Evolutionary conservation across 2,888 invertebrate species (phyloP), one percentile per base, ranked within the genome.

Genomic region (Orthosia cruda): DNA sequence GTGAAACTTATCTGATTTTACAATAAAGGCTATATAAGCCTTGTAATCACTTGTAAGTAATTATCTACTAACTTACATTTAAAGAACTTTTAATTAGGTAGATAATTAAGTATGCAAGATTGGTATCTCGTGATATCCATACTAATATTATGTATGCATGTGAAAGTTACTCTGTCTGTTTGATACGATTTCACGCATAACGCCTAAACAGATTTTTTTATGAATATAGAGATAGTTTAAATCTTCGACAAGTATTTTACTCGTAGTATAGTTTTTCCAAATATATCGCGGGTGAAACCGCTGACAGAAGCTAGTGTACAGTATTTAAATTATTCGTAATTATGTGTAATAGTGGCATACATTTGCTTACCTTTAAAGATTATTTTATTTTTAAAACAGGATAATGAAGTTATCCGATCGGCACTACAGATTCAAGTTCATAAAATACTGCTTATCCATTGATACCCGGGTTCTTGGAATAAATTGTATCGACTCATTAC

Each of bases 1-100:
- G 2, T 26, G 9, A 63, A 50, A 11, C 49, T 64, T 80, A 80
- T 80, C 74, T 50, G 81, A 55, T 67, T 54, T 0, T 12, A 15
- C n/a, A 18, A 45, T 26, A 49, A 64, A 45, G 50, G n/a, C 2
- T 13, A 23, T 9, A 4, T 57, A 20, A 16, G 71, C 59, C 11
- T 18, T 13, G 1, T 23, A 32, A 61, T 73, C 13, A n/a, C 26
- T 65, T 55, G 49, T 20, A 1, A 9, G 7, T 45, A 20, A 9
- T 23, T 26, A 26, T 1, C 2, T n/a, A 40, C n/a, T n/a, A n/a
- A n/a, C 18, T 45, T 20, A 45, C 18, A 7, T 20, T 2, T 55
- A 63, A 54, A 4, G 49, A 13, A 4, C 26, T 63, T 54, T 80
- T 65, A 45, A 71, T 71, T 50, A 32, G n/a, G 23, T 26, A 32